Conservation (phyloP, 1,140 invertebrate genomes). For the Atta colombica region DNA sequence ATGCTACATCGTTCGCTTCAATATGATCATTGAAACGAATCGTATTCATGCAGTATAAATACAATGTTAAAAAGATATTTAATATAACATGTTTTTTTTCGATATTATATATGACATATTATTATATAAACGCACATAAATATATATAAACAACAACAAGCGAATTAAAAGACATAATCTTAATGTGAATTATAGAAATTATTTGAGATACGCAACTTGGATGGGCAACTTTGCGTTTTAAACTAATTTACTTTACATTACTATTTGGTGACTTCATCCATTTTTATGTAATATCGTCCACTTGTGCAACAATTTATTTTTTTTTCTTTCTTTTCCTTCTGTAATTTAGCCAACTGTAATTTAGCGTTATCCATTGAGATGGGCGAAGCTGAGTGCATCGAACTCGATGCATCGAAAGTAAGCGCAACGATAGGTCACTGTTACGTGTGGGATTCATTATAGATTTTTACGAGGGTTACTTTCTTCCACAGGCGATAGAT, state of each 20-base stretch:
- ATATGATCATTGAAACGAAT: background rate
- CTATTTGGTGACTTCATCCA: background rate
- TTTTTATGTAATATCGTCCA: background rate
- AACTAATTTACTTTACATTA: slow-evolving; percentile 29
- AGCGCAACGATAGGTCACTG: slow-evolving; percentile 36
- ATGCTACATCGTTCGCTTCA: background rate
- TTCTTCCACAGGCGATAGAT: slow-evolving; percentile 15
- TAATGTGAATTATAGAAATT: slow-evolving; percentile 8
- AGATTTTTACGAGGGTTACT: slow-evolving; percentile 40
- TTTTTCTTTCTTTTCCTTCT: slow-evolving; percentile 1
- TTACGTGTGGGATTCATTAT: slow-evolving; percentile 50
- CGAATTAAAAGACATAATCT: slow-evolving; percentile 11
- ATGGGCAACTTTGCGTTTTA: slow-evolving; percentile 1
- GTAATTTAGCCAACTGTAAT: background rate
- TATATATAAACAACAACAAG: background rate
- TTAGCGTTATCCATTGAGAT: slow-evolving; percentile 14
- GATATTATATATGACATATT: background rate
- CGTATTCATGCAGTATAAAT: slow-evolving; percentile 1
- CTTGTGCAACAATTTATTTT: slow-evolving; percentile 7
- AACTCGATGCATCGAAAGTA: slow-evolving; percentile 28
- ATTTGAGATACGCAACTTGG: slow-evolving; percentile 6
- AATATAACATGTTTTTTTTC: background rate
- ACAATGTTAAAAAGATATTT: background rate
- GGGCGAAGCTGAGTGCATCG: slow-evolving; percentile 26
- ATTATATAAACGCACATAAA: background rate